Evolutionary conservation across 1,140 invertebrate species (phyloP), one percentile per base, ranked within the genome.

Genomic region (Mactra quadrangularis): DNA sequence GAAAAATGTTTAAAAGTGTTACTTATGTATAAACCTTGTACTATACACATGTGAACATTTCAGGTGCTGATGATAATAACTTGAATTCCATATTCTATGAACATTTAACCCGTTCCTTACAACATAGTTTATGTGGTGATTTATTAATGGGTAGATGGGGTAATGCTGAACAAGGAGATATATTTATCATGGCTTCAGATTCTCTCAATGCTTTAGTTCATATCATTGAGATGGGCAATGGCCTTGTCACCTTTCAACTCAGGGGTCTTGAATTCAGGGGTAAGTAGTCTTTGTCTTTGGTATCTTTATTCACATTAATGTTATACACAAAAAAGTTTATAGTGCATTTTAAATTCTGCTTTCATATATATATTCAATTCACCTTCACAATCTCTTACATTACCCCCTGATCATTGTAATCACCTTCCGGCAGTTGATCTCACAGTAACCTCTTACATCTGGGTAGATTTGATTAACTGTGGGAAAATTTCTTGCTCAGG

Each of bases 61-160:
- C 90, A 92, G 94, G 94, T 82, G 96, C 97, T 85, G 99, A 99
- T 93, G 98, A 99, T 90, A 99, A 99, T 93, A 99, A 99, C 93
- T 93, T 99, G 17, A 99, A 99, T 93, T 99, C 98, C 0, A 99
- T 99, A 89, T 99, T 99, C 94, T 99, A 99, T 90, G 99, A 99
- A 93, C 99, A 99, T 93, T 93, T 99, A 22, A 99, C 98, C 0
- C 95, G 98, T 45, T 99, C 98, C 0, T 93, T 99, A 47, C 99
- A 99, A 91, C 97, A 98, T 92, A 98, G 97, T 66, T 94, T 99
- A 1, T 99, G 97, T 91, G 98, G 99, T 0, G 98, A 99, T 94
- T 94, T 99, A 25, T 95, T 96, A 72, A 92, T 99, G 85, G 98
- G 98, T 53, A 90, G 94, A 38, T 93, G 90, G 92, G 95, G 98